These are phyloP conservation scores for Eidolon helvum DNA, from an alignment of 2,113 vertebrate species.

Conservation along the genomic window DNA sequence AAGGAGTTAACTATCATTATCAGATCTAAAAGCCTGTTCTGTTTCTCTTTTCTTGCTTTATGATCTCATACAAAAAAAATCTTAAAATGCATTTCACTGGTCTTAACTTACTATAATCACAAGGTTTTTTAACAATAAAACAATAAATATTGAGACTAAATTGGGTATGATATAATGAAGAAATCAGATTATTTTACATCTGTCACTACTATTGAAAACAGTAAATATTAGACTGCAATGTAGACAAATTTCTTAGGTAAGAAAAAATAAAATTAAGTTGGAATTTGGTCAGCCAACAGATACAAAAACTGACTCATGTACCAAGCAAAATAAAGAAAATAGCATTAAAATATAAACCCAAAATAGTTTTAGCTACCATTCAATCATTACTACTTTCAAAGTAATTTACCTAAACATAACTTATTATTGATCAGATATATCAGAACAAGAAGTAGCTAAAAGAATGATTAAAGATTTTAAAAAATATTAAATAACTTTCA, in stretches of 20 bases:
- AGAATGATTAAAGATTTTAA: background rate
- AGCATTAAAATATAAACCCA: conserved; percentile 20
- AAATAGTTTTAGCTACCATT: background rate
- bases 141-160: background rate
- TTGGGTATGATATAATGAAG: background rate
- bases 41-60: background rate
- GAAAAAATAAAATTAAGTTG: background rate
- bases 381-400: conserved; percentile 30
- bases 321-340: background rate
- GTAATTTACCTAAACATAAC: background rate
- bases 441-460: background rate
- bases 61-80: background rate
- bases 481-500: conserved; percentile 5
- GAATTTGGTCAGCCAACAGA: background rate
- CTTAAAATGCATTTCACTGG: background rate
- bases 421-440: background rate
- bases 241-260: background rate
- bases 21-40: conserved; percentile 18
- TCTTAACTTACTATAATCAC: background rate
- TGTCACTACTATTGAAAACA: background rate
- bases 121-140: conserved; percentile 2
- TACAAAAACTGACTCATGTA: background rate
- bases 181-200: background rate
- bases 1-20: background rate
- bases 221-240: background rate